Evolutionary conservation across 1,140 invertebrate species (phyloP).

Genomic region (Drosophila pallidifrons): DNA sequence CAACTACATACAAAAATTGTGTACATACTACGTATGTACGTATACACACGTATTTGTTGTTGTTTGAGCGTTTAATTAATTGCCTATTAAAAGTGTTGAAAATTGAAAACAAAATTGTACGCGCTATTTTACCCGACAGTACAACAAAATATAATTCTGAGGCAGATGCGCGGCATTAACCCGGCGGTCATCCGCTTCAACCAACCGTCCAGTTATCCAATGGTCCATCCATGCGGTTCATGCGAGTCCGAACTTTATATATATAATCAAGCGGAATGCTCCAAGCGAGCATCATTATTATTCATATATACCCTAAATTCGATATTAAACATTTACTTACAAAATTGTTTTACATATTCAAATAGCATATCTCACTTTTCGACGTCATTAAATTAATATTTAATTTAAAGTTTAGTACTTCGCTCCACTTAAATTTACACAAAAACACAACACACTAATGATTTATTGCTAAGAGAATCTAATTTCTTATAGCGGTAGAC

Average conservation of each 20-base stretch:
- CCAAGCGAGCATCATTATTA: no score
- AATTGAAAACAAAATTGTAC: slow-evolving; percentile 75
- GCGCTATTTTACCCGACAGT: slow-evolving; percentile 38
- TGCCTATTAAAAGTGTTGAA: slow-evolving; percentile 81
- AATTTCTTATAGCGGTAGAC: slow-evolving; percentile 21
- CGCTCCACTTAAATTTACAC: no score
- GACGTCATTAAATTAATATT: no score
- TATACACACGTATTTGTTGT: slow-evolving; percentile 47
- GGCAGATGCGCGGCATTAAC: slow-evolving; percentile 11
- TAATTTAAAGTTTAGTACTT: no score
- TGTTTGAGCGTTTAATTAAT: slow-evolving; percentile 76
- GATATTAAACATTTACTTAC: no score
- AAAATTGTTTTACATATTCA: no score
- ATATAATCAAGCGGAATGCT: background rate
- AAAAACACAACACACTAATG: background rate
- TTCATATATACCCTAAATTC: no score
- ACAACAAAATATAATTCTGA: slow-evolving; percentile 43
- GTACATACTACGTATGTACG: background rate
- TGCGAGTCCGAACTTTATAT: no score
- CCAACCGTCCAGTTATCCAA: background rate
- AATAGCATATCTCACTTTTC: no score
- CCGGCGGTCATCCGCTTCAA: slow-evolving; percentile 13
- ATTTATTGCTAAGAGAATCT: slow-evolving; percentile 8
- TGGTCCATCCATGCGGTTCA: slow-evolving; percentile 9
- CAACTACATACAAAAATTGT: background rate